Conservation (phyloP, 2,113 vertebrate genomes). For the Sander lucioperca region DNA sequence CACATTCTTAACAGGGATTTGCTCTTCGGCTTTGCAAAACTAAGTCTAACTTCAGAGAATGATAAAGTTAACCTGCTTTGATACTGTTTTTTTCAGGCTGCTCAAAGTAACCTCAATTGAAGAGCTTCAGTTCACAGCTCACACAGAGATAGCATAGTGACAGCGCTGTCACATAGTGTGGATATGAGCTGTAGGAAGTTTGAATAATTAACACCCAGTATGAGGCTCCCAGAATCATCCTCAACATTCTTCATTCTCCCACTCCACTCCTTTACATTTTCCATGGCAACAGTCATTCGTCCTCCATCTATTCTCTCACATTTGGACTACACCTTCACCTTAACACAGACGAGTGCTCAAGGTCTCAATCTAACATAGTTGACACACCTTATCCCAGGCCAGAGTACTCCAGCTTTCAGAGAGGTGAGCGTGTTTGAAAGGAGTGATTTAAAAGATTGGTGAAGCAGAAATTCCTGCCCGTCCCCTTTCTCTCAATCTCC, state of each 20-base stretch:
- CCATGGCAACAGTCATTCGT: constrained; percentile 78
- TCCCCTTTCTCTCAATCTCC: constrained; percentile 69
- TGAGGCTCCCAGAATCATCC: constrained; percentile 77
- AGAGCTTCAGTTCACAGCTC: constrained; percentile 61
- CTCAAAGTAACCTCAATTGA: constrained; percentile 55
- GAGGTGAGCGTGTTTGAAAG: constrained; percentile 59
- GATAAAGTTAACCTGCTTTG: constrained; percentile 66
- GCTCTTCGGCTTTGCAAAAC: constrained; percentile 31
- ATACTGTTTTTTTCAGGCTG: constrained; percentile 46
- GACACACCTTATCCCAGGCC: constrained; percentile 44
- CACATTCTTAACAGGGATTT: constrained; percentile 17
- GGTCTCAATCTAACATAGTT: constrained; percentile 50
- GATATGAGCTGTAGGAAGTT: constrained; percentile 80
- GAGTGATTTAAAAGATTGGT: constrained; percentile 76
- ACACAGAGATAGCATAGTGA: constrained; percentile 68
- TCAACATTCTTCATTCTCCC: constrained; percentile 75
- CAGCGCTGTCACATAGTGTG: constrained; percentile 73
- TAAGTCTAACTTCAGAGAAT: constrained; percentile 39
- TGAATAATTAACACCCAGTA: constrained; percentile 84
- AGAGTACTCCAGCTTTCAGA: constrained; percentile 44
- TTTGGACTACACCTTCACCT: constrained; percentile 56
- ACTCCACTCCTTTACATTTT: constrained; percentile 76
- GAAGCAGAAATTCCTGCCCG: constrained; percentile 81
- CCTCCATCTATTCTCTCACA: constrained; percentile 52
- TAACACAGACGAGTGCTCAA: constrained; percentile 17